Conservation (phyloP, 2,888 invertebrate species). For the Craniophora ligustri region DNA sequence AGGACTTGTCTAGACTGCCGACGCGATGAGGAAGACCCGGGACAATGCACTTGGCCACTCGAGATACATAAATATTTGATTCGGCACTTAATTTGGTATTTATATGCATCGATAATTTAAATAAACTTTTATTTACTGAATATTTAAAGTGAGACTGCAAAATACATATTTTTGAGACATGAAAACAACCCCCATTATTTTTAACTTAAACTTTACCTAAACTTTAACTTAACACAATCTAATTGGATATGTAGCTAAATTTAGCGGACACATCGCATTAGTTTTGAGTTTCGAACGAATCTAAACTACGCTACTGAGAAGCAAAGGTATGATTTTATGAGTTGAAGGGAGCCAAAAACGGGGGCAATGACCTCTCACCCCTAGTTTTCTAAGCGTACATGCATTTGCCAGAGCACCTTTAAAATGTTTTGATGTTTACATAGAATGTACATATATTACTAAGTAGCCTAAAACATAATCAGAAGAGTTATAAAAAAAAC, state of each 20-base stretch:
- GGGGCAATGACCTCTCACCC: slow-evolving; percentile 82
- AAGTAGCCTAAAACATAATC: slow-evolving; percentile 19
- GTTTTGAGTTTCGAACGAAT: slow-evolving; percentile 45
- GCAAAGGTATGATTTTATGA: slow-evolving; percentile 63
- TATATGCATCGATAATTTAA: no score
- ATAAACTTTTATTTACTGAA: no score
- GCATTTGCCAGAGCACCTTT: slow-evolving; percentile 61
- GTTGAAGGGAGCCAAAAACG: slow-evolving; percentile 68
- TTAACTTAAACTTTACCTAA: no score
- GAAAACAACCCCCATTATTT: no score
- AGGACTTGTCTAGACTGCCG: slow-evolving; percentile 73
- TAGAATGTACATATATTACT: slow-evolving; percentile 16
- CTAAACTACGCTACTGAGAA: slow-evolving; percentile 32
- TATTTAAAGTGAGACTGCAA: no score
- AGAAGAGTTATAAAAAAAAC: no score
- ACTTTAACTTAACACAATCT: no score
- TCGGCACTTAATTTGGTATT: not conserved
- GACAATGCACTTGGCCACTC: slow-evolving; percentile 62
- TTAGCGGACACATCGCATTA: slow-evolving; percentile 12
- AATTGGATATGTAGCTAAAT: slow-evolving; percentile 10
- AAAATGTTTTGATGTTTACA: slow-evolving; percentile 55
- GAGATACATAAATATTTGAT: not conserved
- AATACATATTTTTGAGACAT: no score
- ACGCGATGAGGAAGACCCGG: slow-evolving; percentile 67
- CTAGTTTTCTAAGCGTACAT: slow-evolving; percentile 74